These are phyloP conservation scores for Eufriesea mexicana DNA, from an alignment of 1,140 invertebrate genomes.

Conservation along the genomic window DNA sequence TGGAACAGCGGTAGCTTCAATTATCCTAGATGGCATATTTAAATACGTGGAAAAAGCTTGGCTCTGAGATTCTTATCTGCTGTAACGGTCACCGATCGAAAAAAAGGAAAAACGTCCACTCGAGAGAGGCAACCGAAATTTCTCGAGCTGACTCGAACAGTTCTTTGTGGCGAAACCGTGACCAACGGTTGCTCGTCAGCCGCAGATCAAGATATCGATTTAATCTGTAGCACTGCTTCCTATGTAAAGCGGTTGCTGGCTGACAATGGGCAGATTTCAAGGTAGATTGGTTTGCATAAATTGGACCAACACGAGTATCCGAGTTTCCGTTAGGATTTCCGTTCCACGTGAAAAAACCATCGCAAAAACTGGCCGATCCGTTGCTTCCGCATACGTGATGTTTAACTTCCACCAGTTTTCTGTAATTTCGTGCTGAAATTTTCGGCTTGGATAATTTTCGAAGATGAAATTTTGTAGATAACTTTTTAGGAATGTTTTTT, in stretches of 20 bases:
- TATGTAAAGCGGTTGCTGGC: constrained; percentile 47
- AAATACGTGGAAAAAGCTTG: constrained; percentile 54
- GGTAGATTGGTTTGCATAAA: constrained; percentile 69
- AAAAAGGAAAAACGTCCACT: constrained; percentile 44
- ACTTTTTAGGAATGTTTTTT: too few species aligned
- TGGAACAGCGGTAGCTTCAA: constrained; percentile 6
- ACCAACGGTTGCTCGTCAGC: constrained; percentile 57
- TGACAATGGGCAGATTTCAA: constrained; percentile 66
- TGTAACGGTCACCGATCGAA: constrained; percentile 45
- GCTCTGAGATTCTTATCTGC: constrained; percentile 43
- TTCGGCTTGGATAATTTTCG: too few species aligned
- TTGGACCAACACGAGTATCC: constrained; percentile 28
- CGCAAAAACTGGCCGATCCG: constrained; percentile 20
- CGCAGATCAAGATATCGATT: constrained; percentile 68
- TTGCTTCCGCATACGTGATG: neutral
- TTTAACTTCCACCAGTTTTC: neutral
- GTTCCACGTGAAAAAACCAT: constrained; percentile 6
- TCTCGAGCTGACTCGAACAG: neutral
- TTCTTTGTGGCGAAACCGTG: constrained; percentile 38
- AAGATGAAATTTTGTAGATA: too few species aligned
- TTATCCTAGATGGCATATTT: constrained; percentile 41
- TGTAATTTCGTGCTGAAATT: neutral
- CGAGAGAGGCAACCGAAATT: constrained; percentile 31
- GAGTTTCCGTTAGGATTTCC: constrained; percentile 40
- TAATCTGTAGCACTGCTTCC: constrained; percentile 49